phyloP scores from a whole-genome alignment of 2,888 invertebrate genomes.

The Trissoscelio sp. region DNA sequence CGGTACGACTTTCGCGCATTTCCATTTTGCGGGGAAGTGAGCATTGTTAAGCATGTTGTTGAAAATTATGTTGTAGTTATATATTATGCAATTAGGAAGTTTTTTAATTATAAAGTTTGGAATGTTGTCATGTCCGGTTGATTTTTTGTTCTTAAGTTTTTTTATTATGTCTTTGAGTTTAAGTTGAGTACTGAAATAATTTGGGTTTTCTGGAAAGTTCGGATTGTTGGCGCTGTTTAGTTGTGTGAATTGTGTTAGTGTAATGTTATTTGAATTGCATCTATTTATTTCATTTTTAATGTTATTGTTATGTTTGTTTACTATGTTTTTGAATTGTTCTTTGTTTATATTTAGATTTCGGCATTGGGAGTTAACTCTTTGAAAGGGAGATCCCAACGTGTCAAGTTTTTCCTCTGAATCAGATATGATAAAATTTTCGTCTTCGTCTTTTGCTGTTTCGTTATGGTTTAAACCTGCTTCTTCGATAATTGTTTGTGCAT shows the following conservation, averaged over 20 bases:
- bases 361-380: too few species aligned
- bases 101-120: constrained; percentile 51
- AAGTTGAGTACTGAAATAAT: not conserved
- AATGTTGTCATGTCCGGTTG: constrained; percentile 41
- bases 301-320: too few species aligned
- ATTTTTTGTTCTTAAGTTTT: constrained; percentile 57
- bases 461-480: not conserved
- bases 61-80: constrained; percentile 41
- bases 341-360: too few species aligned
- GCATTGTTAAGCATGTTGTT: constrained; percentile 70
- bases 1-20: constrained; percentile 70
- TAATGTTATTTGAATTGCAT: not conserved
- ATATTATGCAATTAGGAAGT: not conserved
- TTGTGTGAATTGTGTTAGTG: not conserved
- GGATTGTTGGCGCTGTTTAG: not conserved
- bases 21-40: constrained; percentile 72
- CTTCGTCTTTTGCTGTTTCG: not conserved
- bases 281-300: too few species aligned
- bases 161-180: not conserved
- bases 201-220: not conserved
- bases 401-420: too few species aligned
- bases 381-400: too few species aligned
- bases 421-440: not conserved
- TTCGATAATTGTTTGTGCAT: not conserved
- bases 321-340: too few species aligned